Percentiles rank a stretch among this genome's conserved stretches.
Evolutionary conservation across 2,797 vertebrate species (phyloP).

Genomic region (Triplophysa bombifrons): DNA sequence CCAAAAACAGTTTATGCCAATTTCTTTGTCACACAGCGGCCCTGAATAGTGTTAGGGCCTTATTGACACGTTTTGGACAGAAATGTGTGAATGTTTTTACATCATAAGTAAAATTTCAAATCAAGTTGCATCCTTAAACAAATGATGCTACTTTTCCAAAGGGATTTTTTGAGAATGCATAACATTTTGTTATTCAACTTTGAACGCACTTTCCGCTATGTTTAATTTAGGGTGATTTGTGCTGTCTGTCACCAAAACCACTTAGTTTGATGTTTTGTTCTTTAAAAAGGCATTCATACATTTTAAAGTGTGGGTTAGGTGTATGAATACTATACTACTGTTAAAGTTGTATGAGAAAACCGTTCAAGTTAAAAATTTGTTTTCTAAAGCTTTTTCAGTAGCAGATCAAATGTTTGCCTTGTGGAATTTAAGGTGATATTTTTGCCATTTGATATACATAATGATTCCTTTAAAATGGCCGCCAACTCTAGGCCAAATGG

Average conservation of each 20-base stretch:
- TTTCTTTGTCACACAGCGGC: not conserved
- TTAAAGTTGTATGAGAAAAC: not conserved
- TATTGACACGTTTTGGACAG: not conserved
- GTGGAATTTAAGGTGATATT: not conserved
- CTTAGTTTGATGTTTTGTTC: not conserved
- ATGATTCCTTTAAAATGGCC: constrained; percentile 83
- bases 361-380: not conserved
- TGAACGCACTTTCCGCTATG: too few relatives aligned
- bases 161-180: not conserved
- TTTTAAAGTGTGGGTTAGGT: not conserved
- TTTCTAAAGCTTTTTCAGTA: not conserved
- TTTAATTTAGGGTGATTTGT: too few relatives aligned
- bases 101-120: not conserved
- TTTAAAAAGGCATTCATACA: not conserved
- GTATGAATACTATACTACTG: constrained; percentile 19
- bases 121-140: not conserved
- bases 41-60: not conserved
- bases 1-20: not conserved
- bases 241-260: too few relatives aligned
- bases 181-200: too few relatives aligned
- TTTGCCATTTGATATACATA: not conserved
- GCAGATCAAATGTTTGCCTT: not conserved
- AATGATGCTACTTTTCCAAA: not conserved
- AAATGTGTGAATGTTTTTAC: not conserved
- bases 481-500: constrained; percentile 89